Conservation (phyloP, 2,797 vertebrate species). For the Parauchenoglanis ngamensis region DNA sequence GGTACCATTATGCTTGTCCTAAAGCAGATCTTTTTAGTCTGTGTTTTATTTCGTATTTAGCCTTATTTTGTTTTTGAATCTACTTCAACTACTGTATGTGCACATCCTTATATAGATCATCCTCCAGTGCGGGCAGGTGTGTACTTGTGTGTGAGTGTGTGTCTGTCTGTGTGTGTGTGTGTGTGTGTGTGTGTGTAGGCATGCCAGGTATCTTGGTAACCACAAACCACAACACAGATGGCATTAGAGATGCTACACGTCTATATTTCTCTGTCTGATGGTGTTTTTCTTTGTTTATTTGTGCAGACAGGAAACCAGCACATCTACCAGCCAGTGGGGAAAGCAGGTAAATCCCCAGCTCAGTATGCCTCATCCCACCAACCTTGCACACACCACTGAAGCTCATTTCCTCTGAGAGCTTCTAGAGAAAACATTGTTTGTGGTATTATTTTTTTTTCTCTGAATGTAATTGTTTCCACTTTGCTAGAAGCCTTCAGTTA, state of each 20-base stretch:
- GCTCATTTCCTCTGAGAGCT: not conserved
- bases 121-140: constrained; percentile 13
- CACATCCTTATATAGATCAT: not conserved
- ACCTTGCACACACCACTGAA: constrained; percentile 12
- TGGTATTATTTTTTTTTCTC: not conserved
- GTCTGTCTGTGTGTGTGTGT: constrained; percentile 40
- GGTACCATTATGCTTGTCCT: not conserved
- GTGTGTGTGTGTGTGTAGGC: constrained; percentile 35
- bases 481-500: constrained; percentile 1
- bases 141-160: constrained; percentile 30
- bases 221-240: constrained; percentile 54
- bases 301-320: constrained; percentile 92
- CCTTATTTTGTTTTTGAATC: not conserved
- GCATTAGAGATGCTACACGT: constrained; percentile 22
- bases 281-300: constrained; percentile 61
- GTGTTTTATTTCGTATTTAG: not conserved
- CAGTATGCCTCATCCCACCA: not conserved
- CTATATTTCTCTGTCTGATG: not conserved
- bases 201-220: constrained; percentile 51
- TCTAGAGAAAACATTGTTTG: constrained; percentile 21
- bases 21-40: not conserved
- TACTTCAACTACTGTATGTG: not conserved
- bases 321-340: constrained; percentile 97
- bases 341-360: constrained; percentile 82
- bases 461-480: constrained; percentile 25